Base-by-base conservation (phyloP, 2,113 vertebrate genomes). In the Ophthalmolycus amberensis region DNA sequence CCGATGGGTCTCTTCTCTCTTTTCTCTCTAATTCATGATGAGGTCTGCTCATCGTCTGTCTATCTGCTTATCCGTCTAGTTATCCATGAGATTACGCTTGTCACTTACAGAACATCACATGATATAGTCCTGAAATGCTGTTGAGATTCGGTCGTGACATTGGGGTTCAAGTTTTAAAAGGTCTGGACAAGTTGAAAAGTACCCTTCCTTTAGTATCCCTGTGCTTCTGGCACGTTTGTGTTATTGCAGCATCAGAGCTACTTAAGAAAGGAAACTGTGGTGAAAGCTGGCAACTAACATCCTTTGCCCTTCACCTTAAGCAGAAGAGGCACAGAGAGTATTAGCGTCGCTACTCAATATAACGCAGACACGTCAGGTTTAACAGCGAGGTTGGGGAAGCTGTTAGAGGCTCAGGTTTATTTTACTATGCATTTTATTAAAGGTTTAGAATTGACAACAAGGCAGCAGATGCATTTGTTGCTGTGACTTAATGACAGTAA, bases 251-350 rank as follows among this genome's bases (percentile, higher is more conserved):
- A 87, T 90, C 79, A 63, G 83, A 79, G 79, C 75, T 81, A 73
- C 80, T 88, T 86, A 65, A 82, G 73, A 84, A 77, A 92, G 88
- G 91, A 90, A 93, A 77, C 89, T 88, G 88, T 71, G 89, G 87
- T 76, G 81, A 88, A 74, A 85, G 62, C 67, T 85, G 81, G 79
- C 80, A 70, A 81, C 79, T 68, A 71, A 64, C 80, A 72, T 20
- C 66, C 56, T 85, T 78, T 85, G 81, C 72, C 59, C 87, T 86
- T 90, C 71, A 78, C 60, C 59, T 62, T 60, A 84, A 84, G 59
- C 70, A 85, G 50, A 71, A 66, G 86, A 85, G 71, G 9, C 86
- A 79, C 27, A 63, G 15, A 0, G 10, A 29, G 78, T 59, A 70
- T 77, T 82, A 78, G 52, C 72, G 42, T 73, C 83, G 82, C 78